Evolutionary conservation across 2,888 invertebrate genomes (phyloP).

Genomic region (Machimus atricapillus): DNA sequence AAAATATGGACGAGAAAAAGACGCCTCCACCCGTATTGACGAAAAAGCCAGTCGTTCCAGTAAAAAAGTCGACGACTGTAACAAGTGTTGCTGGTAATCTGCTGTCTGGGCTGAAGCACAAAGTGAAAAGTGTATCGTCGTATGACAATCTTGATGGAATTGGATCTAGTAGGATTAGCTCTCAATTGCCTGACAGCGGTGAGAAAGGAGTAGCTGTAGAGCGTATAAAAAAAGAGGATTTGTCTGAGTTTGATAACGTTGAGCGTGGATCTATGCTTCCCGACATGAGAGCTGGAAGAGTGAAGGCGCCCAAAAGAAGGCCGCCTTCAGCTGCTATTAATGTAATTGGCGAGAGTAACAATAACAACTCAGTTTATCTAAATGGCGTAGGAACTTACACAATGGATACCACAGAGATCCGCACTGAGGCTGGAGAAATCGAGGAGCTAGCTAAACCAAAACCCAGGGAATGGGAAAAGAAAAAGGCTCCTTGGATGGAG

Average conservation of each 20-base stretch:
- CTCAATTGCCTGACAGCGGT: slow-evolving; percentile 52
- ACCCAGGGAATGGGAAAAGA: slow-evolving; percentile 75
- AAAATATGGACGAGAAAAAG: slow-evolving; percentile 61
- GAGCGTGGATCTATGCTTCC: slow-evolving; percentile 69
- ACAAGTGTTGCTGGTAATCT: slow-evolving; percentile 66
- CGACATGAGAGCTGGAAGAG: slow-evolving; percentile 70
- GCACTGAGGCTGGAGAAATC: slow-evolving; percentile 50
- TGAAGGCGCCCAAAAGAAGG: slow-evolving; percentile 67
- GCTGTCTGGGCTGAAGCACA: slow-evolving; percentile 69
- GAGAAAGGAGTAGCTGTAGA: slow-evolving; percentile 52
- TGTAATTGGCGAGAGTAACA: slow-evolving; percentile 57
- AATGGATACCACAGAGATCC: slow-evolving; percentile 54
- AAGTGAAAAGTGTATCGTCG: slow-evolving; percentile 65
- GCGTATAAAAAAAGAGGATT: slow-evolving; percentile 56
- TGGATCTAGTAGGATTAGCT: slow-evolving; percentile 61
- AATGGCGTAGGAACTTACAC: slow-evolving; percentile 53
- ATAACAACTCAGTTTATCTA: slow-evolving; percentile 56
- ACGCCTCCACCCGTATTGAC: slow-evolving; percentile 65
- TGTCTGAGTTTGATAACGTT: slow-evolving; percentile 70
- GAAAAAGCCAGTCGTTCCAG: slow-evolving; percentile 72
- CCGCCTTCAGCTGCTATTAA: slow-evolving; percentile 67
- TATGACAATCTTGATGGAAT: slow-evolving; percentile 63
- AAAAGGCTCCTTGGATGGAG: slow-evolving; percentile 81
- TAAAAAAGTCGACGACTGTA: slow-evolving; percentile 74
- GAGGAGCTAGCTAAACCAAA: slow-evolving; percentile 68